Evolutionary conservation across 2,113 vertebrate genomes (phyloP).

Genomic region (Perccottus glenii): DNA sequence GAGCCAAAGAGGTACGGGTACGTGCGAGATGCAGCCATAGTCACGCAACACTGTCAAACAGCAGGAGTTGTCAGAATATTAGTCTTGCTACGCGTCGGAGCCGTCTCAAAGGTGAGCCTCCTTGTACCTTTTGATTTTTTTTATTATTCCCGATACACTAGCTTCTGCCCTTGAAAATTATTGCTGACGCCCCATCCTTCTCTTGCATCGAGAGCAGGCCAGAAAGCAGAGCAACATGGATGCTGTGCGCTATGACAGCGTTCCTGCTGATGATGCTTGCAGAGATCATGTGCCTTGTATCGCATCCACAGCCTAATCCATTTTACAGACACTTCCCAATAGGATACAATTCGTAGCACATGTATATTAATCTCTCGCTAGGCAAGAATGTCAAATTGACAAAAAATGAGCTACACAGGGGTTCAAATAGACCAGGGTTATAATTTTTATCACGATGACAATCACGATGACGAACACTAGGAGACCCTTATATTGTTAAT

Average conservation of each 20-base stretch:
- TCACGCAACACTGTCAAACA: slow-evolving; percentile 45
- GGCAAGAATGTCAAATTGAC: background rate
- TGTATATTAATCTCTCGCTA: background rate
- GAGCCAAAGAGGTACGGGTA: slow-evolving; percentile 48
- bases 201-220: slow-evolving; percentile 66
- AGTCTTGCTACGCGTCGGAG: slow-evolving; percentile 31
- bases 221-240: slow-evolving; percentile 76
- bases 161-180: slow-evolving; percentile 54
- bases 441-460: slow-evolving; percentile 44
- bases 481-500: slow-evolving; percentile 17
- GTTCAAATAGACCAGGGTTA: slow-evolving; percentile 19
- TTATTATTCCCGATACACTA: background rate
- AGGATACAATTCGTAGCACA: slow-evolving; percentile 1
- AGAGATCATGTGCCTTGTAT: slow-evolving; percentile 60
- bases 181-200: slow-evolving; percentile 57
- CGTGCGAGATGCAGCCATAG: slow-evolving; percentile 71
- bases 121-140: background rate
- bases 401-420: slow-evolving; percentile 7
- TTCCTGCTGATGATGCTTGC: slow-evolving; percentile 50
- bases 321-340: background rate
- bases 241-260: slow-evolving; percentile 68
- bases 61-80: slow-evolving; percentile 36
- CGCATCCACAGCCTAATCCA: slow-evolving; percentile 44
- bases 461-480: slow-evolving; percentile 45
- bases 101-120: slow-evolving; percentile 64